These are phyloP conservation scores for Tipula unca DNA, from an alignment of 2,888 invertebrate genomes.

Conservation along the genomic window DNA sequence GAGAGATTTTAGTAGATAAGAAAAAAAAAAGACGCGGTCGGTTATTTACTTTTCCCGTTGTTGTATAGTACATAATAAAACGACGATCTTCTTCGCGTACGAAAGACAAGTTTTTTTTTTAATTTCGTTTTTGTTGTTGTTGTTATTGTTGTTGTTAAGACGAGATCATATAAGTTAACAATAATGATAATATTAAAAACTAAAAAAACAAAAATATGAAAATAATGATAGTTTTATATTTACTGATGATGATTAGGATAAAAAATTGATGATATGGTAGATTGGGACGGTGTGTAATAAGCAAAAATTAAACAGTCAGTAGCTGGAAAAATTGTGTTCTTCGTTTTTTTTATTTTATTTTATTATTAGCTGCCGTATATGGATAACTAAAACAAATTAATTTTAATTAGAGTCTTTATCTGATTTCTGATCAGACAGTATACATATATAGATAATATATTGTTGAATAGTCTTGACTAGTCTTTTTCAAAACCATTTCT, in stretches of 20 bases:
- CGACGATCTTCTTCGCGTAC: not conserved
- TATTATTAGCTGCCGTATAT: not conserved
- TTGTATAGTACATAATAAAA: not conserved
- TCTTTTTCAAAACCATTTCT: too few species aligned
- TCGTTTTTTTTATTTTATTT: not conserved
- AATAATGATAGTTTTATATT: not conserved
- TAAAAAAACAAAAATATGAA: not conserved
- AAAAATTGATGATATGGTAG: not conserved
- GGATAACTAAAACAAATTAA: not conserved
- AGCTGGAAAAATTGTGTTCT: not conserved
- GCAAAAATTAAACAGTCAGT: not conserved
- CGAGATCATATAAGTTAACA: conserved; percentile 8
- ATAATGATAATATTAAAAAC: not conserved
- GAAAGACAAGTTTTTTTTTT: not conserved
- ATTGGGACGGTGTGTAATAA: not conserved
- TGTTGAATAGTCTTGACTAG: too few species aligned
- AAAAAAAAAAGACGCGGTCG: not conserved
- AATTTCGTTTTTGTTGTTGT: not conserved
- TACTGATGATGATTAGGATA: conserved; percentile 14
- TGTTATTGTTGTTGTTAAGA: not conserved
- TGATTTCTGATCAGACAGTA: not conserved
- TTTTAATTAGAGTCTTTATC: not conserved
- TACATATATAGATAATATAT: too few species aligned
- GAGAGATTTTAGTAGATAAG: conserved; percentile 14
- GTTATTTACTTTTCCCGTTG: not conserved